These are phyloP conservation scores for Chionomys nivalis DNA, from an alignment of 2,113 vertebrate genomes.

Conservation along the genomic window DNA sequence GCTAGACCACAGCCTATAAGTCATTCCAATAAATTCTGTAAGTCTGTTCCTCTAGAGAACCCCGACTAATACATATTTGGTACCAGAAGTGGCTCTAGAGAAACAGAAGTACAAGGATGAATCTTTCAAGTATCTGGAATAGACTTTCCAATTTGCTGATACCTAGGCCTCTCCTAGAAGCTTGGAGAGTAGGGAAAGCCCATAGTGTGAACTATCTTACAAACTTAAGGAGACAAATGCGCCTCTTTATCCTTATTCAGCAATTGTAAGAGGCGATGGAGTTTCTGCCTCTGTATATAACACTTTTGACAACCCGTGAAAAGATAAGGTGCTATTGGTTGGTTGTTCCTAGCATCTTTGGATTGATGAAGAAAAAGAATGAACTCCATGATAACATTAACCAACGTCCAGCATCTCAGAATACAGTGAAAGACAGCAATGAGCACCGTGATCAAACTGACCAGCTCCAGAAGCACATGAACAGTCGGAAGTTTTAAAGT, in stretches of 20 bases:
- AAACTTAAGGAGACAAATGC: not conserved
- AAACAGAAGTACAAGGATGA: not conserved
- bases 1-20: not conserved
- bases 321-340: not conserved
- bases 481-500: not conserved
- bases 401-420: not conserved
- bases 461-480: not conserved
- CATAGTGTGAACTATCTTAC: not conserved
- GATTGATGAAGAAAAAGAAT: not conserved
- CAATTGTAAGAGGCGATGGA: not conserved
- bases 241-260: not conserved
- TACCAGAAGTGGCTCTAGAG: not conserved
- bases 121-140: not conserved
- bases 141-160: not conserved
- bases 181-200: not conserved
- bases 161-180: not conserved
- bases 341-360: not conserved
- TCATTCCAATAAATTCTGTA: not conserved
- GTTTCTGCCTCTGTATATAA: not conserved
- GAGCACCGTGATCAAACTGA: not conserved
- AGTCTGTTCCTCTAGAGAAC: not conserved
- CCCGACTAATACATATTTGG: not conserved
- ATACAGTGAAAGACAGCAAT: not conserved
- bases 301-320: not conserved
- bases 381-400: not conserved